A percentile compares a stretch with the other conserved stretches of the same genome.
phyloP scores from a whole-genome alignment of 2,113 vertebrate species.

The Vulpes ferrilata region DNA sequence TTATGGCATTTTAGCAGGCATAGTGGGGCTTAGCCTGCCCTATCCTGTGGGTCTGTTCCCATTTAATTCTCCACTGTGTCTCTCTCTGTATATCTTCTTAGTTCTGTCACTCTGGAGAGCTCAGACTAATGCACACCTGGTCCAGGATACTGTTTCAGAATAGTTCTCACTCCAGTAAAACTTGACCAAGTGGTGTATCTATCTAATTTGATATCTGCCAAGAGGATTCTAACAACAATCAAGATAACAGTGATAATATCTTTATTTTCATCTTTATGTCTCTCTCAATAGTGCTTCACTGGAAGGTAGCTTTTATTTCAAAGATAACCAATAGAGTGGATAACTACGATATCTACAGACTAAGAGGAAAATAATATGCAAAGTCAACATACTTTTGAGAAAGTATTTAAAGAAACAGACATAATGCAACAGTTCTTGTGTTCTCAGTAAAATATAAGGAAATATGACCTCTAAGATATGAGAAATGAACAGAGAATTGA shows the following conservation, averaged over 20 bases:
- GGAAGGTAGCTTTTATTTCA: conserved; percentile 27
- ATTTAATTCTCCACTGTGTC: no score
- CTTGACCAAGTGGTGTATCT: neutral
- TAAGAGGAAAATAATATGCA: neutral
- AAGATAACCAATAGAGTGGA: neutral
- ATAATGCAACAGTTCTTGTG: neutral
- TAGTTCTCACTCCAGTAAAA: neutral
- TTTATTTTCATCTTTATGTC: neutral
- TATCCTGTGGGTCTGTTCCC: neutral
- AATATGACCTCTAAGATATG: conserved; percentile 54
- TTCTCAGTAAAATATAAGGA: conserved; percentile 49
- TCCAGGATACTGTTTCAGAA: neutral
- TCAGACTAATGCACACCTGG: neutral
- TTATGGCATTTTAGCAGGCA: neutral
- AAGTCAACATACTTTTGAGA: neutral
- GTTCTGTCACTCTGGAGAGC: neutral
- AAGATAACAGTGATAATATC: neutral
- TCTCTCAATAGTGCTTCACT: neutral
- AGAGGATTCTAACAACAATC: neutral
- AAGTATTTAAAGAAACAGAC: neutral
- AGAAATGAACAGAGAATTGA: conserved; percentile 35
- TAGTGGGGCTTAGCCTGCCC: neutral
- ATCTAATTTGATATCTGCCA: conserved; percentile 4
- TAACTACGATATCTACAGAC: neutral
- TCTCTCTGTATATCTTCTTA: neutral